Conservation (phyloP, 1,140 invertebrate species). For the Archivesica marissinica region DNA sequence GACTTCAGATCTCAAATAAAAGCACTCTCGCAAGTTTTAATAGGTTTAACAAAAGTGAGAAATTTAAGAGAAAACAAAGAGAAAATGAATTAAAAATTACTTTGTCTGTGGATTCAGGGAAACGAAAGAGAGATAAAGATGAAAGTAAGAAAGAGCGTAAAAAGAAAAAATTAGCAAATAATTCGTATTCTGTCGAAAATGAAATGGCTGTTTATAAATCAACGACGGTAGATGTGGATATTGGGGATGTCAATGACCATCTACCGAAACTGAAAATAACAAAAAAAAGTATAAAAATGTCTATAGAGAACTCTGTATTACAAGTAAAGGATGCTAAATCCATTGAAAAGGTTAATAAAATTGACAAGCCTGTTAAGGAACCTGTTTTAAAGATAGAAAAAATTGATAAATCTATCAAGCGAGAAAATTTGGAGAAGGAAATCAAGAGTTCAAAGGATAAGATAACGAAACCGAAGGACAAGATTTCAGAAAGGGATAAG, state of each 20-base stretch:
- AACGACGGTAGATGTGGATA: constrained; percentile 65
- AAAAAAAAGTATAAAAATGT: constrained; percentile 63
- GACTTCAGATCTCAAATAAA: constrained; percentile 75
- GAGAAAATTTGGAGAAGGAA: constrained; percentile 7
- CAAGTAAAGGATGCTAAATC: constrained; percentile 27
- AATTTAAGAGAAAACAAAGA: constrained; percentile 72
- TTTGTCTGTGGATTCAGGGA: constrained; percentile 68
- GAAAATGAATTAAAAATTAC: constrained; percentile 68
- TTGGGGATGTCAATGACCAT: constrained; percentile 61
- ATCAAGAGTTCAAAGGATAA: constrained; percentile 38
- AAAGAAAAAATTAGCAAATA: constrained; percentile 73
- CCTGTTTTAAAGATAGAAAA: constrained; percentile 41
- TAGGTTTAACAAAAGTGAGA: constrained; percentile 73
- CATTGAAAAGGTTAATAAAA: constrained; percentile 11
- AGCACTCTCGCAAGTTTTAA: constrained; percentile 70
- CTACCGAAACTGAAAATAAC: constrained; percentile 75
- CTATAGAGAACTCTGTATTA: constrained; percentile 49
- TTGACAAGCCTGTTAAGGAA: constrained; percentile 42
- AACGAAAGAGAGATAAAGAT: constrained; percentile 77
- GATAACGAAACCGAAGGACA: not conserved
- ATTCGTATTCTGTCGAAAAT: constrained; percentile 49
- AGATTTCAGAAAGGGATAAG: constrained; percentile 25
- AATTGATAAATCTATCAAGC: constrained; percentile 17
- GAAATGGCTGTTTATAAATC: constrained; percentile 72
- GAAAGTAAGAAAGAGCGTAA: constrained; percentile 77